Evolutionary conservation across 2,888 invertebrate genomes (phyloP).

Genomic region (Leucophenga maculata): DNA sequence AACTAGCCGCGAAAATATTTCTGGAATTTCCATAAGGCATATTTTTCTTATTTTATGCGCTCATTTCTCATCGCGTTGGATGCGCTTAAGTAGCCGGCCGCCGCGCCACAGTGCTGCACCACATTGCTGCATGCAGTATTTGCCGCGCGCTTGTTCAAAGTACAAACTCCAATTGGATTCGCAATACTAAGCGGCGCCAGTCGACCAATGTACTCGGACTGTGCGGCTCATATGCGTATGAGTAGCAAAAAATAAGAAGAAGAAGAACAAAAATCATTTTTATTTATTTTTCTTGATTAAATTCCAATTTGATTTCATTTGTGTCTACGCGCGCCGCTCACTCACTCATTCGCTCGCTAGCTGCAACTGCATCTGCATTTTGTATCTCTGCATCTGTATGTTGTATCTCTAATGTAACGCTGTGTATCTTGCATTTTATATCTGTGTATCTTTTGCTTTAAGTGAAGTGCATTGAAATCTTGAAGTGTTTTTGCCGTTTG

Average conservation of each 20-base stretch:
- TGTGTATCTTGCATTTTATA: not conserved
- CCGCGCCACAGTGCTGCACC: slow-evolving; percentile 6
- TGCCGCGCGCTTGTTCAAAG: slow-evolving; percentile 6
- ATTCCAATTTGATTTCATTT: slow-evolving; percentile 33
- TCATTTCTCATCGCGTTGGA: slow-evolving; percentile 11
- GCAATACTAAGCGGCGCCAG: not conserved
- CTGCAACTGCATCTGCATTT: not conserved
- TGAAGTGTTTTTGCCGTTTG: slow-evolving; percentile 11
- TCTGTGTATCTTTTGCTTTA: not conserved
- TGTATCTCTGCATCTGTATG: not conserved
- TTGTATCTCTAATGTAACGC: not conserved
- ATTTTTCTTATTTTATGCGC: slow-evolving; percentile 23
- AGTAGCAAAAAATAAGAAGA: no score
- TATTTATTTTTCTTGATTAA: slow-evolving; percentile 28
- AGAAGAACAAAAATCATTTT: slow-evolving; percentile 22
- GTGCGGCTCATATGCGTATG: no score
- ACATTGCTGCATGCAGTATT: not conserved
- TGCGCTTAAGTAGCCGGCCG: not conserved
- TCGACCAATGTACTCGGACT: slow-evolving; percentile 7
- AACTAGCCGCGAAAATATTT: slow-evolving; percentile 37
- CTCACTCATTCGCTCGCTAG: not conserved
- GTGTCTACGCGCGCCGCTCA: slow-evolving; percentile 3
- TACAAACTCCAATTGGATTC: slow-evolving; percentile 6
- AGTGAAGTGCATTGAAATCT: slow-evolving; percentile 14
- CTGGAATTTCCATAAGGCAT: slow-evolving; percentile 37